Conservation (phyloP, 2,797 vertebrate species). For the Podarcis siculus region DNA sequence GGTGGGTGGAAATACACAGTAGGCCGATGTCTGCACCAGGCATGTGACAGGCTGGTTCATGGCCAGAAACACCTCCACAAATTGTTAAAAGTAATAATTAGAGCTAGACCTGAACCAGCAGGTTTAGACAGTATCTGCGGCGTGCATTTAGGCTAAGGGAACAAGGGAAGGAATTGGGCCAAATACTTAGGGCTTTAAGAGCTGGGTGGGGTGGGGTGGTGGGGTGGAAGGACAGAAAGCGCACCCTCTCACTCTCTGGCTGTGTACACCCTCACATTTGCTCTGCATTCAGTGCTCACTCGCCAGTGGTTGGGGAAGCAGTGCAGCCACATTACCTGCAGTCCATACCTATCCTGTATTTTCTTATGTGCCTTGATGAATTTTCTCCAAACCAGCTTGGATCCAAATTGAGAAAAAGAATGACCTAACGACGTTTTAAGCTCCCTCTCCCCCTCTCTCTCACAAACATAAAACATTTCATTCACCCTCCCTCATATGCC, state of each 20-base stretch:
- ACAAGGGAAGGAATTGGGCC: neutral
- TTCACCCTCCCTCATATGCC: neutral
- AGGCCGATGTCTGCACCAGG: neutral
- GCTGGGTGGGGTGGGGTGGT: too few relatives aligned
- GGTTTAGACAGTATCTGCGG: neutral
- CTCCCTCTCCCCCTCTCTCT: neutral
- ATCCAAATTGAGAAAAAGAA: too few relatives aligned
- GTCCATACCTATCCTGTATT: too few relatives aligned
- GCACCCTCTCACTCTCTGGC: too few relatives aligned
- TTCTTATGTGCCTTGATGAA: too few relatives aligned
- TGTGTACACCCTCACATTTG: neutral
- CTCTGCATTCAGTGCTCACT: neutral
- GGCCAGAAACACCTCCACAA: conserved; percentile 22
- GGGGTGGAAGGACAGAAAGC: neutral
- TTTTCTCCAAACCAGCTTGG: too few relatives aligned
- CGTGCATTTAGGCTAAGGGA: neutral
- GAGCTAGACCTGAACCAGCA: neutral
- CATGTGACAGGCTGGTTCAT: neutral
- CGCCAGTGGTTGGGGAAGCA: too few relatives aligned
- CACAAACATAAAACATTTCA: neutral
- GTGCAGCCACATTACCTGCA: too few relatives aligned
- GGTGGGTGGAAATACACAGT: conserved; percentile 9
- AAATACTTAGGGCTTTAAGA: neutral
- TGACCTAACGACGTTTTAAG: too few relatives aligned
- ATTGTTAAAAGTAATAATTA: conserved; percentile 6